A percentile compares a stretch with the other conserved stretches of the same genome.
These are phyloP conservation scores for Rhabdornis inornatus DNA, from an alignment of 2,113 vertebrate species.

Conservation along the genomic window DNA sequence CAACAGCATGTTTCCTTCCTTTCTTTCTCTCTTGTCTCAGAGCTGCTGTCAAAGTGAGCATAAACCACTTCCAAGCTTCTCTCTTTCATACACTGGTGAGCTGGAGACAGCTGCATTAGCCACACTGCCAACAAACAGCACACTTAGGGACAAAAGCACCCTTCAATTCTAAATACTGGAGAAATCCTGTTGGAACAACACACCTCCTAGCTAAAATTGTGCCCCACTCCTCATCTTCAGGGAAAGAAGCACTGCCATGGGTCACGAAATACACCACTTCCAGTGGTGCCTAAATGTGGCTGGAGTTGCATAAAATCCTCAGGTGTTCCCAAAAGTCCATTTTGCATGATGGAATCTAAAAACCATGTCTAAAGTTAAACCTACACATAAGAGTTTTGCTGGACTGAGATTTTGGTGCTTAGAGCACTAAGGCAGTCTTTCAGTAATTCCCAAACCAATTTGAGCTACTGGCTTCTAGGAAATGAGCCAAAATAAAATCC, in stretches of 20 bases:
- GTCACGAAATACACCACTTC: background rate
- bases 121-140: background rate
- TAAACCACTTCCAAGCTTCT: background rate
- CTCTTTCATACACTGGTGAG: background rate
- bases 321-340: background rate
- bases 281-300: background rate
- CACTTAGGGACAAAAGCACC: background rate
- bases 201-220: background rate
- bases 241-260: background rate
- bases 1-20: background rate
- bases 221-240: background rate
- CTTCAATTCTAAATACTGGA: background rate
- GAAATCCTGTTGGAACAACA: background rate
- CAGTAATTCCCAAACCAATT: background rate
- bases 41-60: background rate
- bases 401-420: background rate
- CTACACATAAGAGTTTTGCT: background rate
- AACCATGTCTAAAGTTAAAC: background rate
- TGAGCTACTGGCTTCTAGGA: background rate
- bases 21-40: background rate
- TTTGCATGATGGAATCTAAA: background rate
- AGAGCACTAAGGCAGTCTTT: background rate
- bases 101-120: background rate
- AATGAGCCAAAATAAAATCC: background rate
- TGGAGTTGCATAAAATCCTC: background rate